Conservation (phyloP, 2,888 invertebrate genomes). For the Scaptomyza cyrtandrae region DNA sequence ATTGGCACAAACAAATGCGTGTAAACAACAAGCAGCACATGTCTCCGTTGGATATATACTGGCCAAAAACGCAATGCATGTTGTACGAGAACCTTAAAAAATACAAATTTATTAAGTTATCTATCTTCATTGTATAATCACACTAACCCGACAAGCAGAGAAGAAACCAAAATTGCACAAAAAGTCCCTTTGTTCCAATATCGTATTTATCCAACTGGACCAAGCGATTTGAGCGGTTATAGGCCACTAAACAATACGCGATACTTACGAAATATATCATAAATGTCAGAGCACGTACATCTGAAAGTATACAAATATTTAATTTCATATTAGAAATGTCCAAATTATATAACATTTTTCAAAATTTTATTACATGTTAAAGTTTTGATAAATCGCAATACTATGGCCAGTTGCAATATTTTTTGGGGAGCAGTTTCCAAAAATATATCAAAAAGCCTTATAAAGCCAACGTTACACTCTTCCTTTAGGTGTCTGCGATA, state of each 20-base stretch:
- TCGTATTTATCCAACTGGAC: conserved; percentile 64
- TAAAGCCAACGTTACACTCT: conserved; percentile 66
- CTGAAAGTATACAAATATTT: conserved; percentile 26
- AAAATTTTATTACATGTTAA: conserved; percentile 52
- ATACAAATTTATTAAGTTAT: background rate
- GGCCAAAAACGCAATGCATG: conserved; percentile 59
- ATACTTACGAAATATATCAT: conserved; percentile 56
- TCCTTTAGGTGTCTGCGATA: conserved; percentile 54
- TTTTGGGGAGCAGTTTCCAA: conserved; percentile 64
- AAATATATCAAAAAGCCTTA: conserved; percentile 63
- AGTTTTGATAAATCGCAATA: conserved; percentile 35
- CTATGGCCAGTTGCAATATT: conserved; percentile 56
- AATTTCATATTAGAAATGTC: background rate
- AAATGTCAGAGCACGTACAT: conserved; percentile 48
- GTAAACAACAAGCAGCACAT: conserved; percentile 34
- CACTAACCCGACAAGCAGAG: conserved; percentile 56
- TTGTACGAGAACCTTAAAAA: conserved; percentile 54
- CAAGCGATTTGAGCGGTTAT: conserved; percentile 61
- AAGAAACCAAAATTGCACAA: conserved; percentile 58
- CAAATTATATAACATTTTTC: too few relatives aligned
- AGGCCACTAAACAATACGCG: conserved; percentile 63
- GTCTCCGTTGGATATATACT: conserved; percentile 57
- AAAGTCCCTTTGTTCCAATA: conserved; percentile 54
- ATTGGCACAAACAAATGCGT: conserved; percentile 43
- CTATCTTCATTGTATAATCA: background rate